Base-by-base conservation (phyloP, 2,113 vertebrate genomes). In the Spilogale gracilis region DNA sequence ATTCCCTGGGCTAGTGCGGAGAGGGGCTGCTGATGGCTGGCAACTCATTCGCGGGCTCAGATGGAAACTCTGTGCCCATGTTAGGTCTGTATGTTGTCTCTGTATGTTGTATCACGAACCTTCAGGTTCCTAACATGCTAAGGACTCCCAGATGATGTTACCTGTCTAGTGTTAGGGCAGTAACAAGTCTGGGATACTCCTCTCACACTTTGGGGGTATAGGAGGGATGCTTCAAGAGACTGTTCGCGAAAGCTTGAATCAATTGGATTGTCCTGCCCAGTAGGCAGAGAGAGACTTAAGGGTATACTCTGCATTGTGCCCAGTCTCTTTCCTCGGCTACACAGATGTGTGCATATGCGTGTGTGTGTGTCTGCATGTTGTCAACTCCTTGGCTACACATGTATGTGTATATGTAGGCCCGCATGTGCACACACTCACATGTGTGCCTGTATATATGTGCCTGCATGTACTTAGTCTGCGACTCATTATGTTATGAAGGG, bases 401-500 rank as follows among this genome's bases (percentile, higher is more conserved):
- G 14, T 9, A 2, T 20, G 27, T 25, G 14, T 45, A 3, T 4
- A 9, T 17, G 2, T 7, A 25, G 61, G 9, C 9, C 52, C 52
- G 2, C 18, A 8, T 27, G 38, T 20, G 4, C 5, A 45, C 54
- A n/a, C 4, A 1, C 5, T 38, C 56, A 38, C 0, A 6, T 23
- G 38, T 25, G 30, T 43, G 8, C 0, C 6, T 45, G 45, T 80
- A 5, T 56, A 4, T 58, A 14, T 82, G 38, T 10, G 23, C 52
- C 52, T 91, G 32, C 58, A 48, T 48, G 45, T 38, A 18, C 58
- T 45, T 17, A 17, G 10, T 61, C 76, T 93, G 91, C 60, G 94
- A 95, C 69, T 96, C 27, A 50, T 94, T 92, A 91, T 45, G 45
- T 50, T 30, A n/a, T 88, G 69, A 63, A 83, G 91, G 90, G 20